Evolutionary conservation across 2,113 vertebrate genomes (phyloP).

Genomic region (Chaetodon trifascialis): DNA sequence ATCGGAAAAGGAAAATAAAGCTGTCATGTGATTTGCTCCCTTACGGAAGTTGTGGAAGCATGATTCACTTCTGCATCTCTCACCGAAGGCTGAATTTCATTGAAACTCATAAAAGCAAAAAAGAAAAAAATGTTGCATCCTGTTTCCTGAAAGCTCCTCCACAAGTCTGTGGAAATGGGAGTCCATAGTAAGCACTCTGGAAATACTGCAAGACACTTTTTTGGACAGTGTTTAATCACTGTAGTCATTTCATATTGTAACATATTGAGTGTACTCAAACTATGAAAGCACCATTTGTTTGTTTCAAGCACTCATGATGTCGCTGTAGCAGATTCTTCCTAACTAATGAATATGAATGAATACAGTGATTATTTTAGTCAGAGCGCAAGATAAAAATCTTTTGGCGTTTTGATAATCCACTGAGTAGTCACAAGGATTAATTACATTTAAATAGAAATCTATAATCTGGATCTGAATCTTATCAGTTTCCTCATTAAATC

Average conservation of each 20-base stretch:
- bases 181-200: background rate
- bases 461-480: conserved; percentile 4
- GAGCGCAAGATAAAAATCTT: background rate
- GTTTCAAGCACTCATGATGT: background rate
- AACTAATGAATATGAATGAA: background rate
- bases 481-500: conserved; percentile 2
- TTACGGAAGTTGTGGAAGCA: background rate
- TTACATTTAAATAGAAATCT: background rate
- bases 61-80: conserved; percentile 6
- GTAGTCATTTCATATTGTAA: background rate
- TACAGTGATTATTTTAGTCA: background rate
- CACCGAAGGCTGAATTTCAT: background rate
- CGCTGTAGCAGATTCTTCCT: background rate
- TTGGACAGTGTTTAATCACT: background rate
- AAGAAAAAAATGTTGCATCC: background rate
- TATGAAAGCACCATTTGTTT: background rate
- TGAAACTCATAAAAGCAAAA: background rate
- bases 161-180: background rate
- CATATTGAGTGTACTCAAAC: background rate
- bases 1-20: background rate
- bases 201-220: background rate
- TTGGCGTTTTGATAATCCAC: background rate
- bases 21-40: background rate
- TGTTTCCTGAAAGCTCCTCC: background rate
- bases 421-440: background rate